Conservation (phyloP, 1,140 invertebrate genomes). For the Plectrocnemia conspersa region DNA sequence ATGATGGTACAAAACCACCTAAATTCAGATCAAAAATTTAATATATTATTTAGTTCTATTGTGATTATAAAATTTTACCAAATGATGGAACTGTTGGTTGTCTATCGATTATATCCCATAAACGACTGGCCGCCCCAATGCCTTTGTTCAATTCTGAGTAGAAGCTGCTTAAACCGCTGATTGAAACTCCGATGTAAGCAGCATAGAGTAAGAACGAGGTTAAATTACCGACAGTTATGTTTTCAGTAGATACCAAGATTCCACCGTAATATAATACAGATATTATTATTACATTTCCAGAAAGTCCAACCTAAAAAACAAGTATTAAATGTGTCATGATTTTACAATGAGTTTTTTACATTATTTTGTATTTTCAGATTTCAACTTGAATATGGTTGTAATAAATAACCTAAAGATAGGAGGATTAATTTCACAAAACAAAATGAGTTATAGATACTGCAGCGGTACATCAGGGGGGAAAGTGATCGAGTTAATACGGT, state of each 20-base stretch:
- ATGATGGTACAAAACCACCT: constrained; percentile 55
- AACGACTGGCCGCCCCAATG: constrained; percentile 79
- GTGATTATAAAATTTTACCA: constrained; percentile 47
- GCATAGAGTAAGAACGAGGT: constrained; percentile 91
- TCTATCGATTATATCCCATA: constrained; percentile 88
- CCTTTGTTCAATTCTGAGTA: constrained; percentile 93
- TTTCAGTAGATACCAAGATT: constrained; percentile 73
- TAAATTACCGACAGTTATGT: constrained; percentile 83
- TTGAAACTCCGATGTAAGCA: constrained; percentile 85
- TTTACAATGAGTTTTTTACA: too few species aligned
- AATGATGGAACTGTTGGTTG: constrained; percentile 66
- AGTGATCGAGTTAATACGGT: too few species aligned
- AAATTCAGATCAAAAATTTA: constrained; percentile 30
- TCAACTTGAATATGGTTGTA: constrained; percentile 9
- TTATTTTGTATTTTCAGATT: too few species aligned
- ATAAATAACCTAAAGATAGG: neutral
- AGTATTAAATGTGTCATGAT: too few species aligned
- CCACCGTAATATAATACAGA: constrained; percentile 93
- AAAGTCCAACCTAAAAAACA: constrained; percentile 75
- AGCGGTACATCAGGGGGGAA: too few species aligned
- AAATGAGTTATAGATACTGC: too few species aligned
- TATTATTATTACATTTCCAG: constrained; percentile 88
- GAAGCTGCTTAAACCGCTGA: constrained; percentile 81
- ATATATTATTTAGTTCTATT: constrained; percentile 2
- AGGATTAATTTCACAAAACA: neutral